Evolutionary conservation across 2,888 invertebrate species (phyloP).

Genomic region (Heliconius sara): DNA sequence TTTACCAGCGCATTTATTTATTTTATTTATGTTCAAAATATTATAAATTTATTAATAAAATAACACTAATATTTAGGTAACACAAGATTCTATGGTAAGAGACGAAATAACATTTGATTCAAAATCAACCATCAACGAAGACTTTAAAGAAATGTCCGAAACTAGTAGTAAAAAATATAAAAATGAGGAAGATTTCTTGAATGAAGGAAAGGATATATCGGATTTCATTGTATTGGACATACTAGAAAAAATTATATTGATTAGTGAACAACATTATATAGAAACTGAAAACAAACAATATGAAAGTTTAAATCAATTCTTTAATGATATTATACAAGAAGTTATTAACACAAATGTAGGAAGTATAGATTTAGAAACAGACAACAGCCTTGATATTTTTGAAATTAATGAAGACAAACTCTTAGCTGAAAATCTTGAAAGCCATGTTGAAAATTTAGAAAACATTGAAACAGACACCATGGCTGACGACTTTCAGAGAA

Average conservation of each 20-base stretch:
- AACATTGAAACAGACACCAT: background rate
- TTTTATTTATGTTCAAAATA: background rate
- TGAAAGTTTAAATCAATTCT: background rate
- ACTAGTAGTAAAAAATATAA: slow-evolving; percentile 4
- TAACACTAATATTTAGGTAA: background rate
- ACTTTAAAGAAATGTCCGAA: background rate
- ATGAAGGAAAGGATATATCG: slow-evolving; percentile 10
- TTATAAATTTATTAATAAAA: background rate
- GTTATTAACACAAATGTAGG: background rate
- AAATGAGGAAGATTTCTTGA: slow-evolving; percentile 26
- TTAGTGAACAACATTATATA: background rate
- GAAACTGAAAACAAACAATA: background rate
- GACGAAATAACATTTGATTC: slow-evolving; percentile 4
- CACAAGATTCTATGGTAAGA: slow-evolving; percentile 9
- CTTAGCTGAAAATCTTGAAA: background rate
- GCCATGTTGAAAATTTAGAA: background rate
- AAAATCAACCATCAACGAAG: slow-evolving; percentile 4
- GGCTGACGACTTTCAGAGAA: background rate
- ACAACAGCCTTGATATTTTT: background rate
- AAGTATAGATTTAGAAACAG: background rate
- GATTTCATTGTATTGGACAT: background rate
- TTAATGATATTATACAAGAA: background rate
- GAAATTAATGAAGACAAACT: background rate
- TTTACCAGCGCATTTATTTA: background rate
- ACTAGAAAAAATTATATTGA: background rate